Evolutionary conservation across 2,113 vertebrate genomes (phyloP).

Genomic region (Marmota flaviventris): DNA sequence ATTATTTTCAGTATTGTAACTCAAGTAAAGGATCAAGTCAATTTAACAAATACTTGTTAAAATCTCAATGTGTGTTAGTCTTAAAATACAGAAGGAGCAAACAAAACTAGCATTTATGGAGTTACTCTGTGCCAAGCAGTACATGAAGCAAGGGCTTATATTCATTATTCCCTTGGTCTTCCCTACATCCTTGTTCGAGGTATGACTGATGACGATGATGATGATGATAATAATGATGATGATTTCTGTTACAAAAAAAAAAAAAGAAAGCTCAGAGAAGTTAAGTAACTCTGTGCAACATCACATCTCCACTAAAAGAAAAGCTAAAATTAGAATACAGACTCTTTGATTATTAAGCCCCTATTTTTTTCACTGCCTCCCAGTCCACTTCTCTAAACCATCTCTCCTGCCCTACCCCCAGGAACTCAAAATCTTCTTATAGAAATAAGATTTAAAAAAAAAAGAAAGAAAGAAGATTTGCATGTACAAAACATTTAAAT

Average conservation of each 20-base stretch:
- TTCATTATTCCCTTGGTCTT: slow-evolving; percentile 24
- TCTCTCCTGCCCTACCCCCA: neutral
- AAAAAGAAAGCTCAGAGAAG: slow-evolving; percentile 7
- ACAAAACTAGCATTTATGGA: slow-evolving; percentile 7
- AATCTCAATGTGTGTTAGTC: neutral
- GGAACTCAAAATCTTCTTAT: slow-evolving; percentile 4
- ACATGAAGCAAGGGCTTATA: neutral
- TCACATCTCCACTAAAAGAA: neutral
- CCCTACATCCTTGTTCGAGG: neutral
- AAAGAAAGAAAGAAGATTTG: too few species aligned
- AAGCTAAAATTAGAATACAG: neutral
- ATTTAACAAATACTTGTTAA: slow-evolving; percentile 32
- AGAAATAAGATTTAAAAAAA: neutral
- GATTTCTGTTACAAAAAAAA: neutral
- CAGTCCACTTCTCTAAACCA: neutral
- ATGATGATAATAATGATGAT: neutral
- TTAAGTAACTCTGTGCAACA: neutral
- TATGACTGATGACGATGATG: neutral
- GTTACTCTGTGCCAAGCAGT: slow-evolving; percentile 18
- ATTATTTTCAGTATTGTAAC: neutral
- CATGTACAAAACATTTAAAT: slow-evolving; percentile 40
- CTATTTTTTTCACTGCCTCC: neutral
- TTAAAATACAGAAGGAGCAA: slow-evolving; percentile 2
- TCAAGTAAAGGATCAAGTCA: neutral
- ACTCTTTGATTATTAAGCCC: neutral